Conservation (phyloP, 2,888 invertebrate genomes). For the Epinotia nisella region DNA sequence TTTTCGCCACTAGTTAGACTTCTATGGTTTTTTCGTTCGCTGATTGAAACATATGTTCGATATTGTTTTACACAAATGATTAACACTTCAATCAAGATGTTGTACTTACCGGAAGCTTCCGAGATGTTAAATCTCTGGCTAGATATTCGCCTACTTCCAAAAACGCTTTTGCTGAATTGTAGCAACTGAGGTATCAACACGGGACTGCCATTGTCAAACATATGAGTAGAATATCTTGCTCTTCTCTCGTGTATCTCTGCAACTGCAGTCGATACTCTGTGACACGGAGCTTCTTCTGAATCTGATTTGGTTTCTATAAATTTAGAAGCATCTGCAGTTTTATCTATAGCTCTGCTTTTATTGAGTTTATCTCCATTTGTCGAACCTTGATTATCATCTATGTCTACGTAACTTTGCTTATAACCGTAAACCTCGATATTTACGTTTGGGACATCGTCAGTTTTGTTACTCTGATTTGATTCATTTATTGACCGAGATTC, state of each 20-base stretch:
- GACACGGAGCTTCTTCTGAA: constrained; percentile 18
- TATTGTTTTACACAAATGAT: too few relatives aligned
- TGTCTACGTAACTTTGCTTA: neutral
- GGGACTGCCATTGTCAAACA: constrained; percentile 24
- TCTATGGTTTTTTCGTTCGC: too few relatives aligned
- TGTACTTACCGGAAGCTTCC: constrained; percentile 3
- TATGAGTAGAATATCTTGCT: neutral
- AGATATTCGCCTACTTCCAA: neutral
- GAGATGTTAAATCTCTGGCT: neutral
- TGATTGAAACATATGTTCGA: too few relatives aligned
- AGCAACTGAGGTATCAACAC: constrained; percentile 21
- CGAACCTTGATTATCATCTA: neutral
- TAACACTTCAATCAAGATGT: neutral
- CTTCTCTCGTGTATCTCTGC: constrained; percentile 15
- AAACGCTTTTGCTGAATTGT: constrained; percentile 11
- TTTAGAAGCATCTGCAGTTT: too few relatives aligned
- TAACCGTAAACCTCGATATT: neutral
- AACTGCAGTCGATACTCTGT: constrained; percentile 12
- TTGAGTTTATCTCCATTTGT: neutral
- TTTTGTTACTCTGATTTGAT: neutral
- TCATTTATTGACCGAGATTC: too few relatives aligned
- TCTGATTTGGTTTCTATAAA: constrained; percentile 10
- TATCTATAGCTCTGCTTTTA: neutral
- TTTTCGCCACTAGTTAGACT: too few relatives aligned
- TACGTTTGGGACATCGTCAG: neutral